Evolutionary conservation across 2,113 vertebrate species (phyloP), one percentile per base, ranked within the genome.

Genomic region (Poecilia latipinna): DNA sequence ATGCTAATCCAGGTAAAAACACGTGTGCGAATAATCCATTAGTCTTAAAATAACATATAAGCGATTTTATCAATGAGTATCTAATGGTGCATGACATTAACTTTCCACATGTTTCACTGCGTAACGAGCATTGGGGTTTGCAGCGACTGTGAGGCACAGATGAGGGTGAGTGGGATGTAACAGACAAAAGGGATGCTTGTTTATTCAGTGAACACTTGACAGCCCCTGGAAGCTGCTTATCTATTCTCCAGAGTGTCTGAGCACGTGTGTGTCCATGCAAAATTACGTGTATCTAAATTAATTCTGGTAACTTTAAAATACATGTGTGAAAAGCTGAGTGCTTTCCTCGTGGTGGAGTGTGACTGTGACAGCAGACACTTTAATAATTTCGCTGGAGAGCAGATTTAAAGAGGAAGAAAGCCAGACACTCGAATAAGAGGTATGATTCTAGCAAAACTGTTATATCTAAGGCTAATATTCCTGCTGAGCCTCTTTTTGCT

Each of bases 211-310:
- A 86, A 82, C 51, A 82, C 70, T 82, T n/a, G 79, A 72, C 74
- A 68, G 78, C 85, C 82, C 90, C 79, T 51, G 61, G 86, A 86
- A 87, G 44, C 80, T 86, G 81, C 74, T 84, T 88, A 84, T 86
- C 78, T 77, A 74, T 80, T 86, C 84, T 74, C 65, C 33, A 37
- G 76, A 67, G 87, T 70, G 65, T 82, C 28, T 73, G 65, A 62
- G 65, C 61, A 66, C 26, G 62, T 81, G 75, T 79, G 78, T 51
- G 39, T 71, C 62, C 64, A 82, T 63, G 69, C 72, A 70, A 66
- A 71, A 75, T 61, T 77, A 77, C 82, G 65, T 79, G 80, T 44
- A 78, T 80, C 65, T 80, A 78, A 77, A 89, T 89, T 70, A 80
- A 86, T 82, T 82, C 62, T 77, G 74, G 84, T 78, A 77, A 83